Percentiles rank a stretch among this genome's conserved stretches.
These are phyloP conservation scores for Scomber scombrus DNA, from an alignment of 2,113 vertebrate genomes.

Conservation along the genomic window DNA sequence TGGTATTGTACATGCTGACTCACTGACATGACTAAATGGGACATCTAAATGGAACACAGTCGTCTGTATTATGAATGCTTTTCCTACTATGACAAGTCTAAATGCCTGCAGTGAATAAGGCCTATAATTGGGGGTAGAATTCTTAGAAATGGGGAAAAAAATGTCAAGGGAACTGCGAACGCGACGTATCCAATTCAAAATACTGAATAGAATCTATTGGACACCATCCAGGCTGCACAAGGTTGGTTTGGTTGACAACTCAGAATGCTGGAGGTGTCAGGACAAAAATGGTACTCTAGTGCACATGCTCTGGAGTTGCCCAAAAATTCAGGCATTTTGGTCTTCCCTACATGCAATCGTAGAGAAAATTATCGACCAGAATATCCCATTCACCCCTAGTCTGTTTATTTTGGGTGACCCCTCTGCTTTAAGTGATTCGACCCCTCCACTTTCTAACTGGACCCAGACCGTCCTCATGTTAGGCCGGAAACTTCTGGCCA, in stretches of 20 bases:
- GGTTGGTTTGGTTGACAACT: no score
- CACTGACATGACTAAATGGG: neutral
- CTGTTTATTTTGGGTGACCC: neutral
- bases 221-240: no score
- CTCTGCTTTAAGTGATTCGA: neutral
- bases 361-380: neutral
- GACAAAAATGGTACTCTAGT: neutral
- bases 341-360: neutral
- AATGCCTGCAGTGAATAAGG: neutral
- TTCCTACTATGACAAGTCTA: neutral
- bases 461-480: neutral
- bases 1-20: neutral
- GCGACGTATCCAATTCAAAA: neutral
- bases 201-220: no score
- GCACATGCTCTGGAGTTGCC: neutral
- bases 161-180: neutral
- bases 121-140: neutral
- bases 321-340: neutral
- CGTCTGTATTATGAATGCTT: neutral
- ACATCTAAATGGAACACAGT: neutral
- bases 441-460: neutral
- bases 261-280: neutral
- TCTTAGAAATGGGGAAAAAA: neutral
- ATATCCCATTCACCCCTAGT: neutral
- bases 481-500: neutral